Percentiles rank a stretch among this genome's conserved stretches.
Evolutionary conservation across 2,797 vertebrate genomes (phyloP).

Genomic region (Sebastes jordani): DNA sequence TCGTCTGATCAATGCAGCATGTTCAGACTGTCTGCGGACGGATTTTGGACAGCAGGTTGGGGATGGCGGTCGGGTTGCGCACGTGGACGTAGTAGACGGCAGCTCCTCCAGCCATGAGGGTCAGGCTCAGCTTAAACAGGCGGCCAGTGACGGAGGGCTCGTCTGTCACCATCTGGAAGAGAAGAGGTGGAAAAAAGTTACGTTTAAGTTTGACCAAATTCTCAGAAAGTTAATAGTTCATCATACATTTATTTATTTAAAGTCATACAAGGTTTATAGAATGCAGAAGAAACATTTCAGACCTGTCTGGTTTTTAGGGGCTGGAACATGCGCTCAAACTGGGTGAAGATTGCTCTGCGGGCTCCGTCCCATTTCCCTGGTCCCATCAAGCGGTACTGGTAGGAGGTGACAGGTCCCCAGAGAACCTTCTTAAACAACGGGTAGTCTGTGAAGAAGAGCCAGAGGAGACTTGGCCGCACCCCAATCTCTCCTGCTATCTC

Average conservation of each 20-base stretch:
- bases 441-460: slow-evolving; percentile 85
- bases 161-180: slow-evolving; percentile 32
- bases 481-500: slow-evolving; percentile 83
- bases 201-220: background rate
- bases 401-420: slow-evolving; percentile 84
- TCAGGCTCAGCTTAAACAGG: slow-evolving; percentile 61
- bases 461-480: slow-evolving; percentile 74
- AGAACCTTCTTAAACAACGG: slow-evolving; percentile 77
- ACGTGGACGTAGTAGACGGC: slow-evolving; percentile 58
- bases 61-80: slow-evolving; percentile 40
- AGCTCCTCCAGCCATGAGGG: slow-evolving; percentile 46
- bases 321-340: slow-evolving; percentile 79
- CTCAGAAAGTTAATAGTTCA: background rate
- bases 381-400: slow-evolving; percentile 86
- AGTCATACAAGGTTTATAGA: background rate
- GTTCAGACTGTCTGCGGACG: slow-evolving; percentile 38
- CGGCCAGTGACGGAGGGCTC: background rate
- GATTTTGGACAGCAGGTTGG: slow-evolving; percentile 58
- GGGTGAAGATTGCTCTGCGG: slow-evolving; percentile 82
- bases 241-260: background rate
- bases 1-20: background rate
- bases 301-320: slow-evolving; percentile 81
- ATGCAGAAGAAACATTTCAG: background rate
- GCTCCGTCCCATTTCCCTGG: slow-evolving; percentile 84
- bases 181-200: background rate